Conservation (phyloP, 1,140 invertebrate species). For the Lasaia peninsularis region DNA sequence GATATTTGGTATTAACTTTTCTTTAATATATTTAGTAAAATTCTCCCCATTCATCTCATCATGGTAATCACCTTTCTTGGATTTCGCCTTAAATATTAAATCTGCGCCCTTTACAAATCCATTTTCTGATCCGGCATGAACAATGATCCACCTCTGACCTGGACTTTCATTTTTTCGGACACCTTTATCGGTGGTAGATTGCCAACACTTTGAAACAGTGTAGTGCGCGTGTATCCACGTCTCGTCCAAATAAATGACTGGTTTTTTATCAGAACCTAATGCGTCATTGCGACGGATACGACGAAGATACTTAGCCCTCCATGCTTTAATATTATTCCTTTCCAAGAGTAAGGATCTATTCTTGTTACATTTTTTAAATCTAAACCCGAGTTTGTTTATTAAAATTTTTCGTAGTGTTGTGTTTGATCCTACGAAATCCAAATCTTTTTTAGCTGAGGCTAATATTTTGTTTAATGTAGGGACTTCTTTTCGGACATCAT, state of each 20-base stretch:
- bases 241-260: slow-evolving; percentile 4
- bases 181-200: neutral
- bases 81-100: slow-evolving; percentile 15
- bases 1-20: slow-evolving; percentile 14
- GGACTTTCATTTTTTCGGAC: neutral
- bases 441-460: neutral
- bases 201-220: neutral
- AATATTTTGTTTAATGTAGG: neutral
- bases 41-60: slow-evolving; percentile 27
- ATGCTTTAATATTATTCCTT: no score
- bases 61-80: slow-evolving; percentile 24
- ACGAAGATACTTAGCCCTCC: no score
- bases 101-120: slow-evolving; percentile 13
- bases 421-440: neutral
- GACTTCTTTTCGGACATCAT: neutral
- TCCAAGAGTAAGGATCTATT: no score
- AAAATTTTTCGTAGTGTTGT: slow-evolving; percentile 1
- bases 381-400: neutral
- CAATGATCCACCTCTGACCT: slow-evolving; percentile 14
- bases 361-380: slow-evolving; percentile 7
- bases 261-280: neutral
- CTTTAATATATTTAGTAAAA: slow-evolving; percentile 22
- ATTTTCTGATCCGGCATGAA: slow-evolving; percentile 15
- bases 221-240: neutral
- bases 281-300: no score